Evolutionary conservation across 2,888 invertebrate species (phyloP), one percentile per base, ranked within the genome.

Genomic region (Dione juno): DNA sequence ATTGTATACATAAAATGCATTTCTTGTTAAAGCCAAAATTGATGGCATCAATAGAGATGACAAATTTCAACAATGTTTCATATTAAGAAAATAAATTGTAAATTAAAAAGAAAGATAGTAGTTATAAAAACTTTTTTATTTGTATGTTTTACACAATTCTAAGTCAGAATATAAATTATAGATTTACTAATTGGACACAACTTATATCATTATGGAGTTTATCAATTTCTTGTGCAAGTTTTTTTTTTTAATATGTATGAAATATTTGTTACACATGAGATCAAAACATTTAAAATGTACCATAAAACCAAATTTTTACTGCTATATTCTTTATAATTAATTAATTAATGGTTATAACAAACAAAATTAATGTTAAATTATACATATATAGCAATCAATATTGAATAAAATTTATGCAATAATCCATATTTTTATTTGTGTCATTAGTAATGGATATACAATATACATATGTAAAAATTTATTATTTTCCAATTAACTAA

Each of bases 101-200:
- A 13, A 19, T 41, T 61, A 53, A 35, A 45, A 45, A 52, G 37
- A 67, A 45, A 6, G 16, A 0, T 58, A 8, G 21, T 28, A 3
- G 40, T 67, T 48, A 63, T 71, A 64, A 72, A 74, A 66, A 67
- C 73, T 72, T 75, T 77, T 75, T 71, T 67, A 75, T 76, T 76
- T 73, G 48, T 48, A 59, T 72, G 53, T 72, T 70, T 75, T 77
- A 76, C 76, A 78, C 74, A 75, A 74, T 73, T 75, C 69, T 70
- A 76, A 75, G 76, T 78, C 64, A 70, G 73, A 69, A 73, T 72
- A 74, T 74, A 73, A 76, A 76, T 76, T 71, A 75, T 66, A 68
- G 66, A 48, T 70, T 67, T 70, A 45, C 52, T 66, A 67, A 73
- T 35, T 73, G 67, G 70, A 70, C 66, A 52, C 61, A 66, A 54